Conservation (phyloP, 2,113 vertebrate genomes). For the Mormyrus lacerda region DNA sequence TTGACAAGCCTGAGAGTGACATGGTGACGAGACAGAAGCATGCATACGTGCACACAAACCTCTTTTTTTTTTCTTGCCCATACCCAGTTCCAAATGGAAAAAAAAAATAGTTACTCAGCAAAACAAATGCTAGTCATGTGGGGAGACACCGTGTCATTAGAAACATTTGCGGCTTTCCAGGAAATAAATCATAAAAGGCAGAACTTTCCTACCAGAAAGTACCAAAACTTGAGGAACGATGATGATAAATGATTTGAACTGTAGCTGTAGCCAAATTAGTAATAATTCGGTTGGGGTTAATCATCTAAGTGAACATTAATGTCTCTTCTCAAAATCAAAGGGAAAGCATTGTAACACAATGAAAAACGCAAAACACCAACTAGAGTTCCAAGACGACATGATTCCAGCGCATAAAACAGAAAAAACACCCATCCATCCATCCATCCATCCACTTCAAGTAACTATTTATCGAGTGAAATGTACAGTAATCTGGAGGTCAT, state of each 20-base stretch:
- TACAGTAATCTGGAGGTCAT: background rate
- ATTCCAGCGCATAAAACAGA: background rate
- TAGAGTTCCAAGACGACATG: background rate
- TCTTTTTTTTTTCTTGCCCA: background rate
- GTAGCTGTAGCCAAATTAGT: background rate
- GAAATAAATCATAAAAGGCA: background rate
- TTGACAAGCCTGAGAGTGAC: background rate
- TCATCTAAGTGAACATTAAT: background rate
- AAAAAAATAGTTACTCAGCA: background rate
- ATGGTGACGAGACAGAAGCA: background rate
- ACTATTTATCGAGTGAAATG: background rate
- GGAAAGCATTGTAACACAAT: background rate
- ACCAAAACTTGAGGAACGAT: background rate
- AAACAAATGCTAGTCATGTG: background rate
- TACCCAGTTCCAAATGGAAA: background rate
- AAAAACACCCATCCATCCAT: background rate
- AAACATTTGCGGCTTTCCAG: background rate
- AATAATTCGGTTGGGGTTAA: background rate
- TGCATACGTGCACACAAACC: background rate
- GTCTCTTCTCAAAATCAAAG: background rate
- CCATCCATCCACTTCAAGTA: background rate
- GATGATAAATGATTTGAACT: background rate
- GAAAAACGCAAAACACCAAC: background rate
- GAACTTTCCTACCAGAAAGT: background rate
- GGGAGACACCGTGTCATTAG: background rate